Conservation (phyloP, 2,797 vertebrate genomes). For the Gymnocypris eckloni region DNA sequence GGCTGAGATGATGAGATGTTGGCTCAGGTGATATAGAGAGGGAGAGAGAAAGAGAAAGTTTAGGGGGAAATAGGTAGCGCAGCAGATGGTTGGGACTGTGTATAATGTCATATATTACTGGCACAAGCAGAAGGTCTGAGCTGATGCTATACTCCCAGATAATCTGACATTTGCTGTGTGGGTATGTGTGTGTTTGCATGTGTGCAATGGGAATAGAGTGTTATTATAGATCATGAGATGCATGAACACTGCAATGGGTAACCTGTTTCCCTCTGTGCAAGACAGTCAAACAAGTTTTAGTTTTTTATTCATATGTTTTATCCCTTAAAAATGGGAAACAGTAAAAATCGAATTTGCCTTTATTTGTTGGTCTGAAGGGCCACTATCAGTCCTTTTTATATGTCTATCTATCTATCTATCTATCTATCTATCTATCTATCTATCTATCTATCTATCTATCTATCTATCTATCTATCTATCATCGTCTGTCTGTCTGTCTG, state of each 20-base stretch:
- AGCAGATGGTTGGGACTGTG: slow-evolving; percentile 58
- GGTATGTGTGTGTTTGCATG: slow-evolving; percentile 35
- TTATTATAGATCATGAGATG: slow-evolving; percentile 50
- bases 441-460: too few relatives aligned
- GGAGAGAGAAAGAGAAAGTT: slow-evolving; percentile 41
- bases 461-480: too few relatives aligned
- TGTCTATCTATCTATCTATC: not conserved
- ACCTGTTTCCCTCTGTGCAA: not conserved
- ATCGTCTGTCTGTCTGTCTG: too few relatives aligned
- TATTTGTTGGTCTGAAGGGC: too few relatives aligned
- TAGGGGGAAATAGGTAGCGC: slow-evolving; percentile 42
- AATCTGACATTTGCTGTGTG: slow-evolving; percentile 49
- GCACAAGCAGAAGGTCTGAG: slow-evolving; percentile 51
- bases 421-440: not conserved
- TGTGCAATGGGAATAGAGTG: slow-evolving; percentile 22
- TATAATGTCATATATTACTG: slow-evolving; percentile 58
- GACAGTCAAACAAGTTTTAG: not conserved
- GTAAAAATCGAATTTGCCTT: not conserved
- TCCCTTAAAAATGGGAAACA: too few relatives aligned
- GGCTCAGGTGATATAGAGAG: slow-evolving; percentile 45
- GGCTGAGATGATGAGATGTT: slow-evolving; percentile 61
- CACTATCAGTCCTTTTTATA: too few relatives aligned
- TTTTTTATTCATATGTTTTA: not conserved
- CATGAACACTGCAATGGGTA: slow-evolving; percentile 28
- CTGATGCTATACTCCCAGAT: slow-evolving; percentile 33